Percentiles rank a stretch among this genome's conserved stretches.
phyloP scores from a whole-genome alignment of 2,888 invertebrate species.

The Digitonthophagus gazella region DNA sequence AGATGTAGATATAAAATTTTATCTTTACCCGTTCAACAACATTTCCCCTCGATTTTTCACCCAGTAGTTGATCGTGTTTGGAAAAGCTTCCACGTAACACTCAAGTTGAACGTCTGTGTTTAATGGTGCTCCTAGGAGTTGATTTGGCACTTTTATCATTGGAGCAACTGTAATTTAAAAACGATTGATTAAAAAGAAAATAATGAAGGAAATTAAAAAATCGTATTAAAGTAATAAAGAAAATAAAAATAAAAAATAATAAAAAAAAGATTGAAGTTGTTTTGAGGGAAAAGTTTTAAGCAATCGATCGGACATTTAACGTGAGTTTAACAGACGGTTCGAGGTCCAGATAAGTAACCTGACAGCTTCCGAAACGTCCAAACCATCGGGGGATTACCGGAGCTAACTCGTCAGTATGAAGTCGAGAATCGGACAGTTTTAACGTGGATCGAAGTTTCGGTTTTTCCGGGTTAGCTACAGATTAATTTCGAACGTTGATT shows the following conservation, averaged over 20 bases:
- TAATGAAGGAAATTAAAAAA: no score
- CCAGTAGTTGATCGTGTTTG: slow-evolving; percentile 78
- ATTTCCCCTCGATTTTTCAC: slow-evolving; percentile 75
- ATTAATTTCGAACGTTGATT: background rate
- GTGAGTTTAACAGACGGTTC: no score
- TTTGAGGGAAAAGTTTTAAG: no score
- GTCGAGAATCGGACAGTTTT: no score
- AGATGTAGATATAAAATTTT: background rate
- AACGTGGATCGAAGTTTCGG: no score
- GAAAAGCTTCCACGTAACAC: slow-evolving; percentile 86
- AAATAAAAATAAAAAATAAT: background rate
- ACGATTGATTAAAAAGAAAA: slow-evolving; percentile 10
- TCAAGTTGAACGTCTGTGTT: slow-evolving; percentile 83
- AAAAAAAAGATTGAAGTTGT: no score
- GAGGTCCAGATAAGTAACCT: no score
- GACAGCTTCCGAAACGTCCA: no score
- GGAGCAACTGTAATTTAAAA: slow-evolving; percentile 84
- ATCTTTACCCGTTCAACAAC: slow-evolving; percentile 73
- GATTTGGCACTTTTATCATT: slow-evolving; percentile 84
- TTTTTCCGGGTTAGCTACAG: background rate
- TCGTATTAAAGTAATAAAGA: no score
- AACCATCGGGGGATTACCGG: no score
- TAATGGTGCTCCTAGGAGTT: slow-evolving; percentile 81
- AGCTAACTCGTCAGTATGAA: no score
- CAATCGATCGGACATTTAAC: no score